These are phyloP conservation scores for Steatocranus sp. DNA, from an alignment of 2,797 vertebrate species.

Conservation along the genomic window DNA sequence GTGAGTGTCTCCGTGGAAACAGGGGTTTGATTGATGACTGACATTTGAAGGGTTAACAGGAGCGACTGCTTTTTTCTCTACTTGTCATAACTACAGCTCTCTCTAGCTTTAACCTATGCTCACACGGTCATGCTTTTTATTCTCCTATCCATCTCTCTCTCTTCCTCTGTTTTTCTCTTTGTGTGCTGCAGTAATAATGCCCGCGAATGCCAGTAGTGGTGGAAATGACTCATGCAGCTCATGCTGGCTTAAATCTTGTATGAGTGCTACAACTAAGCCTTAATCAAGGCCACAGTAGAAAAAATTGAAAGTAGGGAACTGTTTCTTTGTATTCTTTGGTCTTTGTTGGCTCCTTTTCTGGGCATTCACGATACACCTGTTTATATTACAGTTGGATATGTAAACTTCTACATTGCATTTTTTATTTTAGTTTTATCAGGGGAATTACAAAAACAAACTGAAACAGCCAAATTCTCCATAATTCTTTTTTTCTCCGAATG, in stretches of 20 bases:
- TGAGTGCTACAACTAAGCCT: not conserved
- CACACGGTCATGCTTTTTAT: not conserved
- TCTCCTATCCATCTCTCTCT: not conserved
- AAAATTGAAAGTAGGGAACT: not conserved
- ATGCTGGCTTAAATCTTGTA: not conserved
- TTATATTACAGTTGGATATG: not conserved
- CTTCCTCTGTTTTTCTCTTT: not conserved
- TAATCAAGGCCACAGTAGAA: not conserved
- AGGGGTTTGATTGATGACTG: constrained; percentile 52
- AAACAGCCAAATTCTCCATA: not conserved
- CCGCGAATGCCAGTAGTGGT: constrained; percentile 45
- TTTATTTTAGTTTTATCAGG: not conserved
- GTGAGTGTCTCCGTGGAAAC: constrained; percentile 70
- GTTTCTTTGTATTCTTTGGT: not conserved
- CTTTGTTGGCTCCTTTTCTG: not conserved
- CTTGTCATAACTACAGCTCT: constrained; percentile 27
- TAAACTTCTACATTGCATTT: not conserved
- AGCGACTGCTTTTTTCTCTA: not conserved
- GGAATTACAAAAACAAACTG: not conserved
- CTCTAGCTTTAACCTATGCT: constrained; percentile 21
- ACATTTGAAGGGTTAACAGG: constrained; percentile 55
- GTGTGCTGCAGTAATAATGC: constrained; percentile 12
- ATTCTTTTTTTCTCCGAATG: rapidly evolving
- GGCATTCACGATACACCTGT: not conserved
- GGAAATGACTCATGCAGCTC: constrained; percentile 38